Evolutionary conservation across 2,888 invertebrate genomes (phyloP).

Genomic region (Drosophila percnosoma): DNA sequence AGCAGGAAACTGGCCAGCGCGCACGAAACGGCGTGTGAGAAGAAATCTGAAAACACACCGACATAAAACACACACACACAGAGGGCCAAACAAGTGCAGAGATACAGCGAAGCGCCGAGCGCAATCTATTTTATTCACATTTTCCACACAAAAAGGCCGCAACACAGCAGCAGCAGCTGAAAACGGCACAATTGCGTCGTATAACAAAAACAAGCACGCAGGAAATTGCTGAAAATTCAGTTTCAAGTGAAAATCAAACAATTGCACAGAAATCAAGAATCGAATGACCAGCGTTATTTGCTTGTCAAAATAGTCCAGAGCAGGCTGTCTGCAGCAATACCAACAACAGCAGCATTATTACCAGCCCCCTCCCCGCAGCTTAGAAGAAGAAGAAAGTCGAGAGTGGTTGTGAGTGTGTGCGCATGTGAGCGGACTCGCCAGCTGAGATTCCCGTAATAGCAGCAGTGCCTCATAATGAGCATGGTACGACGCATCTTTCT

Average conservation of each 20-base stretch:
- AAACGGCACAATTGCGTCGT: slow-evolving; percentile 73
- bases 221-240: slow-evolving; percentile 9
- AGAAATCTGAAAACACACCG: slow-evolving; percentile 49
- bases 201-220: slow-evolving; percentile 25
- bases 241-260: slow-evolving; percentile 5
- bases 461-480: slow-evolving; percentile 68
- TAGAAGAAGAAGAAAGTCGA: slow-evolving; percentile 30
- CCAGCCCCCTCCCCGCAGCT: neutral
- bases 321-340: slow-evolving; percentile 41
- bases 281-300: slow-evolving; percentile 50
- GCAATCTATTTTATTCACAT: slow-evolving; percentile 77
- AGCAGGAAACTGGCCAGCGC: slow-evolving; percentile 42
- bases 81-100: slow-evolving; percentile 54
- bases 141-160: slow-evolving; percentile 65
- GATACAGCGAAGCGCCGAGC: slow-evolving; percentile 68
- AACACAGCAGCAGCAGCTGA: slow-evolving; percentile 41
- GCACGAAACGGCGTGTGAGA: slow-evolving; percentile 50
- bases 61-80: slow-evolving; percentile 30
- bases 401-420: slow-evolving; percentile 16
- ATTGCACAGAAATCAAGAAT: slow-evolving; percentile 30
- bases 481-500: slow-evolving; percentile 81
- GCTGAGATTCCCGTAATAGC: slow-evolving; percentile 60
- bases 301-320: slow-evolving; percentile 44
- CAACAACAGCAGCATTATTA: slow-evolving; percentile 20
- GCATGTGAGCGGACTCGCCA: slow-evolving; percentile 48